Conservation (phyloP, 1,140 invertebrate species). For the Pantala flavescens region DNA sequence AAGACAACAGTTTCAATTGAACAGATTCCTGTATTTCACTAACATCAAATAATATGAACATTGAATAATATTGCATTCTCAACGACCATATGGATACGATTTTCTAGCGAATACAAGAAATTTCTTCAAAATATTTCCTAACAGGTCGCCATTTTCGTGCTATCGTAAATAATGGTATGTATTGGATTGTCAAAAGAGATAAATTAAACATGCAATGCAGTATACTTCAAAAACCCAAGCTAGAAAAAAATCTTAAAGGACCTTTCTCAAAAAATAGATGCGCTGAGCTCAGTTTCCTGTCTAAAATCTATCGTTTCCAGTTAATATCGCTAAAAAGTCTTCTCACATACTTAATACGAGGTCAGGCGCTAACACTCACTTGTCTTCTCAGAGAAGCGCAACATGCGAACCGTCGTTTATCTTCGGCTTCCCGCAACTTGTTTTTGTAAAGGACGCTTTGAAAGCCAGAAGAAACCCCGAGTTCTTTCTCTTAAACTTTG, state of each 20-base stretch:
- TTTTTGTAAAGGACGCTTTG: not conserved
- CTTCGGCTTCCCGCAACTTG: no score
- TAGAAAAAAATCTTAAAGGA: not conserved
- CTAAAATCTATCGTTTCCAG: not conserved
- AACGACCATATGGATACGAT: no score
- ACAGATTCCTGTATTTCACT: no score
- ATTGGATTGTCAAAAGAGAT: not conserved
- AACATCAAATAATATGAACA: no score
- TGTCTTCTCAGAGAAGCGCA: not conserved
- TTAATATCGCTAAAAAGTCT: not conserved
- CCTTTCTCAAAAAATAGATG: not conserved
- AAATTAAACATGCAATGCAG: not conserved
- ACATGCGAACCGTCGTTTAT: not conserved
- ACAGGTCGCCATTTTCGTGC: constrained; percentile 7
- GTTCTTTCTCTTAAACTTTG: no score
- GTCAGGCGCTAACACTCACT: not conserved
- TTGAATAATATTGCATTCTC: no score
- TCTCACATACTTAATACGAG: not conserved
- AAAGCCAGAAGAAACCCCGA: not conserved
- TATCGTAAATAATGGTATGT: constrained; percentile 3
- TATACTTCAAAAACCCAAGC: not conserved
- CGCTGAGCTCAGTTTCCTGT: not conserved
- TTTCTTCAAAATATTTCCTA: not conserved
- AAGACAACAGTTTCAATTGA: no score
- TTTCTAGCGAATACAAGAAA: not conserved